Conservation (phyloP, 2,113 vertebrate species). For the Pheucticus melanocephalus region DNA sequence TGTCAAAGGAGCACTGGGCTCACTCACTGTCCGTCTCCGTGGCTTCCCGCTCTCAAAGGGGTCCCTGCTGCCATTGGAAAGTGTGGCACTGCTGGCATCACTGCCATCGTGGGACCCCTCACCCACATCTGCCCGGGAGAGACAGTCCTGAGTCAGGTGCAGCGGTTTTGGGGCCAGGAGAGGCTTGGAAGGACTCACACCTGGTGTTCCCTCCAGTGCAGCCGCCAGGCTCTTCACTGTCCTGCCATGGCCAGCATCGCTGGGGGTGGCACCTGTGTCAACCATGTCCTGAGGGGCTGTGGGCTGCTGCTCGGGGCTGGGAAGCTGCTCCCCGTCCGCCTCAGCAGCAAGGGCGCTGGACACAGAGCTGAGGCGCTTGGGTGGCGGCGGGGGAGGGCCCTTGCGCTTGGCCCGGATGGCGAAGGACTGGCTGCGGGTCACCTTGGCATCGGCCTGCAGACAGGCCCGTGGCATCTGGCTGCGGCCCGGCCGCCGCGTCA, state of each 20-base stretch:
- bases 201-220: slow-evolving; percentile 41
- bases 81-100: neutral
- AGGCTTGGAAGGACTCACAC: slow-evolving; percentile 29
- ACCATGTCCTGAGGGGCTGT: neutral
- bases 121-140: neutral
- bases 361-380: slow-evolving; percentile 81
- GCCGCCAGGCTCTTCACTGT: slow-evolving; percentile 67
- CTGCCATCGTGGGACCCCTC: accelerated
- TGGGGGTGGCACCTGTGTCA: neutral
- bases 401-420: slow-evolving; percentile 83
- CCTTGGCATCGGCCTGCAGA: slow-evolving; percentile 34
- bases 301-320: slow-evolving; percentile 11
- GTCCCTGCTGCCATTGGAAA: neutral
- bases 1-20: slow-evolving; percentile 63
- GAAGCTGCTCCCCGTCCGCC: neutral
- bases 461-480: slow-evolving; percentile 62
- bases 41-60: slow-evolving; percentile 33
- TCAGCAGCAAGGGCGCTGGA: slow-evolving; percentile 41
- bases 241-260: slow-evolving; percentile 39
- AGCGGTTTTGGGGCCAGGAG: neutral
- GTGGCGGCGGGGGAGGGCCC: slow-evolving; percentile 69
- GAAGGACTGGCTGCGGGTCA: slow-evolving; percentile 81
- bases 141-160: neutral
- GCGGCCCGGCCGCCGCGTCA: slow-evolving; percentile 79
- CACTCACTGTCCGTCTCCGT: slow-evolving; percentile 78